These are phyloP conservation scores for Rhorus exstirpatorius DNA, from an alignment of 2,888 invertebrate species.

Conservation along the genomic window DNA sequence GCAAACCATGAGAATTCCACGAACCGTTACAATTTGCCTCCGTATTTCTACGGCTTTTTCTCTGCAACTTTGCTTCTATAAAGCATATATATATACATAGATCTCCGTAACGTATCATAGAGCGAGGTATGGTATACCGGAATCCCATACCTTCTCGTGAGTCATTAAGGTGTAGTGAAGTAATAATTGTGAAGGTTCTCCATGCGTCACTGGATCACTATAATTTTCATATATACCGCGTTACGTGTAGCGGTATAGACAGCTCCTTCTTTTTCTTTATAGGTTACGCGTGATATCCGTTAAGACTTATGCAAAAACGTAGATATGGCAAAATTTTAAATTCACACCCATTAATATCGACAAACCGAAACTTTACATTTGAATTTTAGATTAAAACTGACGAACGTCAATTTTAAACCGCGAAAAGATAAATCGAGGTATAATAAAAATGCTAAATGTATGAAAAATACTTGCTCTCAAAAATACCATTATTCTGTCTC, in stretches of 20 bases:
- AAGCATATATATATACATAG: neutral
- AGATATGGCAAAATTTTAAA: neutral
- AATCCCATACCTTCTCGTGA: conserved; percentile 59
- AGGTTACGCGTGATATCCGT: conserved; percentile 22
- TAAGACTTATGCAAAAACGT: conserved; percentile 1
- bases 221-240: conserved; percentile 57
- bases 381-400: neutral
- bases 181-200: conserved; percentile 61
- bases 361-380: too few relatives aligned
- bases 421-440: neutral
- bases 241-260: conserved; percentile 52
- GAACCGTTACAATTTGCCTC: conserved; percentile 68
- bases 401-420: neutral
- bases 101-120: conserved; percentile 33
- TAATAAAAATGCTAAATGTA: neutral
- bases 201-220: conserved; percentile 68
- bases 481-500: neutral
- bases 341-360: neutral
- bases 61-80: conserved; percentile 43
- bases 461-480: neutral
- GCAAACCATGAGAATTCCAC: conserved; percentile 67
- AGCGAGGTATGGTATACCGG: conserved; percentile 14
- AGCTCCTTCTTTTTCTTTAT: conserved; percentile 22
- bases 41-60: conserved; percentile 39
- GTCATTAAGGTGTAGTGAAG: conserved; percentile 67